Conservation (phyloP, 2,888 invertebrate genomes). For the Gandaritis pyraliata region DNA sequence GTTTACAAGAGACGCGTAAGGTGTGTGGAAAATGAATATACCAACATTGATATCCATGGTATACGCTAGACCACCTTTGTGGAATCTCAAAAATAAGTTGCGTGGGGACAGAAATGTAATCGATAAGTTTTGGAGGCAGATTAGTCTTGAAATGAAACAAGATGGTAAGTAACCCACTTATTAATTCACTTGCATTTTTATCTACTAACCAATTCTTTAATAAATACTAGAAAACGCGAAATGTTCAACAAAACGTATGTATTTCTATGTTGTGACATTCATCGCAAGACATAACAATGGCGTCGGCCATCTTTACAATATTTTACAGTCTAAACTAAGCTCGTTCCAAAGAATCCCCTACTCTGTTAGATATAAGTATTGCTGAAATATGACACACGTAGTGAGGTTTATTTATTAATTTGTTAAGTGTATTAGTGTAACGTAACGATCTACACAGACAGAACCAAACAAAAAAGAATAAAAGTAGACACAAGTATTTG, state of each 20-base stretch:
- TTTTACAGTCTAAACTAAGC: neutral
- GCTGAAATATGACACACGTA: neutral
- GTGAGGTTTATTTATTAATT: too few species aligned
- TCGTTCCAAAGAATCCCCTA: neutral
- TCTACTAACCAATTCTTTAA: neutral
- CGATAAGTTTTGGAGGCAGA: constrained; percentile 32
- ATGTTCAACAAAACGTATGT: neutral
- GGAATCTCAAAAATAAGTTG: constrained; percentile 28
- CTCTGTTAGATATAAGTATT: neutral
- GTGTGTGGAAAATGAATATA: constrained; percentile 27
- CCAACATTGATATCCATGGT: constrained; percentile 28
- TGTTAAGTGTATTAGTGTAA: too few species aligned
- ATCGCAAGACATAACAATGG: too few species aligned
- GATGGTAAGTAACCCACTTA: constrained; percentile 20
- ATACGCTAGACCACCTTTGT: constrained; percentile 25
- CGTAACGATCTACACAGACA: too few species aligned
- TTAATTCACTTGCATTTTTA: neutral
- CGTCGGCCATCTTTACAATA: constrained; percentile 16
- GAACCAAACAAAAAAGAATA: too few species aligned
- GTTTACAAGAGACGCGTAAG: constrained; percentile 21
- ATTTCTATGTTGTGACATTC: neutral
- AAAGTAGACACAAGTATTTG: too few species aligned
- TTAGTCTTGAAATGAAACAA: constrained; percentile 33
- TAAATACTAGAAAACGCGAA: neutral
- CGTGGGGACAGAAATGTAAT: constrained; percentile 28